A percentile compares a stretch with the other conserved stretches of the same genome.
phyloP scores from a whole-genome alignment of 1,140 invertebrate species.

The Drosophila watanabei region DNA sequence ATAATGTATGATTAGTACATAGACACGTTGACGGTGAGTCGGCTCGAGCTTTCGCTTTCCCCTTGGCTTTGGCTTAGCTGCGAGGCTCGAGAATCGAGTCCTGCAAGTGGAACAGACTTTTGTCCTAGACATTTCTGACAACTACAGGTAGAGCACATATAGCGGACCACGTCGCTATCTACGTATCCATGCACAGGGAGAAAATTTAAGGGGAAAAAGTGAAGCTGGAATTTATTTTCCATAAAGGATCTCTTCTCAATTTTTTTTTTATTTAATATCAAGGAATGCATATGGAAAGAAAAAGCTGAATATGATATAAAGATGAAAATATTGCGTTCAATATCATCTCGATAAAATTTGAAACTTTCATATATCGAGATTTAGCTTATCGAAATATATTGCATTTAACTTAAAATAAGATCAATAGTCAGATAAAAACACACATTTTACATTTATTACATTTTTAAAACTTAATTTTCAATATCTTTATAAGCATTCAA shows the following conservation, averaged over 20 bases:
- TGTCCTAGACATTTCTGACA: slow-evolving; percentile 41
- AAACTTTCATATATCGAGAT: too few relatives aligned
- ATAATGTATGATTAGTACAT: slow-evolving; percentile 83
- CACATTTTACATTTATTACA: too few relatives aligned
- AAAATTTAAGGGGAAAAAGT: not conserved
- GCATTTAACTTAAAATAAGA: not conserved
- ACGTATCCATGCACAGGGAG: not conserved
- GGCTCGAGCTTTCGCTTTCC: slow-evolving; percentile 27
- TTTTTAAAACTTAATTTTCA: too few relatives aligned
- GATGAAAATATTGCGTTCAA: too few relatives aligned
- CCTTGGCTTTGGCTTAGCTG: slow-evolving; percentile 22
- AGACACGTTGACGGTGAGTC: slow-evolving; percentile 78
- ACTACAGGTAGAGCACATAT: slow-evolving; percentile 27
- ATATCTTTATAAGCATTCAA: too few relatives aligned
- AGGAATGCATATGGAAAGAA: accelerated
- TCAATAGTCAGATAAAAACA: too few relatives aligned
- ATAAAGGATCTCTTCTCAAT: not conserved
- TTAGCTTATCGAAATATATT: not conserved
- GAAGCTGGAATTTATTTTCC: too few relatives aligned
- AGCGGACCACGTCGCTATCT: not conserved
- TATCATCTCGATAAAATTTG: too few relatives aligned
- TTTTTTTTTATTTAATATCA: not conserved
- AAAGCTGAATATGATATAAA: not conserved
- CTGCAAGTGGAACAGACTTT: slow-evolving; percentile 28
- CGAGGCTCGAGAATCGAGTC: slow-evolving; percentile 1